Base-by-base conservation (phyloP, 2,888 invertebrate species). In the Girardia tigrina region DNA sequence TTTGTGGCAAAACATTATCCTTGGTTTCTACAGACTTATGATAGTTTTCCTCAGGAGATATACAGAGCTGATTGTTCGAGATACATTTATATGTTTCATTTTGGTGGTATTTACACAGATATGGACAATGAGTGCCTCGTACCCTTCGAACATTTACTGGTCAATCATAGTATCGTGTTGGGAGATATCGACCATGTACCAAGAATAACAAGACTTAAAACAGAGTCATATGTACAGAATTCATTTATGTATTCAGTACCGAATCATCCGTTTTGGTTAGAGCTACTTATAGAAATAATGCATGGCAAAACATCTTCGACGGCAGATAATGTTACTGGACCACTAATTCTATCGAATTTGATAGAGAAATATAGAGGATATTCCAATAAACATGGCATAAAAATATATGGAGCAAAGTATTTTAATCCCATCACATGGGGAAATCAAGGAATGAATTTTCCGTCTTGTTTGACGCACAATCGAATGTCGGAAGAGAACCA, bases 171-270 rank as follows among this genome's bases (percentile, higher is more conserved):
- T 27, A 16, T 74, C 4, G 74, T 74, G 4, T 69, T 74, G 1
- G 74, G 74, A n/a, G 42, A 29, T 26, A 71, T 71, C 26, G 8
- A 56, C n/a, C 23, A 56, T n/a, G 56, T 56, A 2, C 4, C 2
- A 4, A 56, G n/a, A 56, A 56, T 56, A 4, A 56, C 56, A 56
- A 12, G 4, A 56, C n/a, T 56, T 2, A 16, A 8, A 4, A 4
- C 23, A 71, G 71, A 12, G n/a, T n/a, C 2, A 6, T 71, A 71
- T 23, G 74, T 74, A 69, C 74, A 74, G 72, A 74, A 74, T 42
- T 74, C 74, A 26, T 69, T 74, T 20, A 74, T 74, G 74, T 74
- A 74, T 69, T 56, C 56, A 14, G n/a, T 29, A 26, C 74, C 74
- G 6, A 27, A 26, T 20, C 73, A 74, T 42, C 70, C 42, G 12